phyloP scores from a whole-genome alignment of 1,140 invertebrate species.

The Paralvinella palmiformis region DNA sequence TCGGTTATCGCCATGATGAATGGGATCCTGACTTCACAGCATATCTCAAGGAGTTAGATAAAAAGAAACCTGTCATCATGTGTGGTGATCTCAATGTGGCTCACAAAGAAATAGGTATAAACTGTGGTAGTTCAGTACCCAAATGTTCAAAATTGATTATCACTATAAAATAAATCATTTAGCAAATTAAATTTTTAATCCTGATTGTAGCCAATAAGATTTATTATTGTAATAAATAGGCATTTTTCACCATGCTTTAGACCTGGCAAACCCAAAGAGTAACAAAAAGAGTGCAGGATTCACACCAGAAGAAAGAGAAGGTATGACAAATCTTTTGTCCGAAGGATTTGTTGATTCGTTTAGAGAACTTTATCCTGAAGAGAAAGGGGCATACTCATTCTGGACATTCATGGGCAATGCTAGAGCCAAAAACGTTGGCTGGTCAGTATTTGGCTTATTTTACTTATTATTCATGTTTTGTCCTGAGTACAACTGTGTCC shows the following conservation, averaged over 20 bases:
- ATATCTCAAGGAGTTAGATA: slow-evolving; percentile 73
- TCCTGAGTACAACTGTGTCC: background rate
- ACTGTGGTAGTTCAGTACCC: background rate
- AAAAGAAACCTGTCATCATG: slow-evolving; percentile 87
- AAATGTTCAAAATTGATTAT: background rate
- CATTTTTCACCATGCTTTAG: slow-evolving; percentile 59
- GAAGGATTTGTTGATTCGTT: slow-evolving; percentile 82
- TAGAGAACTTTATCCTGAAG: slow-evolving; percentile 79
- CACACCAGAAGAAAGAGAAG: slow-evolving; percentile 85
- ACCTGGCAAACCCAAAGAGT: slow-evolving; percentile 88
- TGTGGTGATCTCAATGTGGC: slow-evolving; percentile 97
- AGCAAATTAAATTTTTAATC: background rate
- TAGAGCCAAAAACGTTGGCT: slow-evolving; percentile 86
- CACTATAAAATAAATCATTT: background rate
- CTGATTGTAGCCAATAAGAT: too few species aligned
- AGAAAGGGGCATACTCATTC: slow-evolving; percentile 80
- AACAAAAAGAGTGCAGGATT: slow-evolving; percentile 91
- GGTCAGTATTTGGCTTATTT: too few species aligned
- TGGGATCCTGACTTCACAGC: slow-evolving; percentile 82
- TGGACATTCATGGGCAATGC: slow-evolving; percentile 87
- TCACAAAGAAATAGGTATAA: slow-evolving; percentile 83
- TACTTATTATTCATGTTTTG: background rate
- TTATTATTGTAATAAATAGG: too few species aligned
- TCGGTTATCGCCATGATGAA: slow-evolving; percentile 75
- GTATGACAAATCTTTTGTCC: slow-evolving; percentile 74